These are phyloP conservation scores for Oxyura jamaicensis DNA, from an alignment of 2,113 vertebrate species.

Conservation along the genomic window DNA sequence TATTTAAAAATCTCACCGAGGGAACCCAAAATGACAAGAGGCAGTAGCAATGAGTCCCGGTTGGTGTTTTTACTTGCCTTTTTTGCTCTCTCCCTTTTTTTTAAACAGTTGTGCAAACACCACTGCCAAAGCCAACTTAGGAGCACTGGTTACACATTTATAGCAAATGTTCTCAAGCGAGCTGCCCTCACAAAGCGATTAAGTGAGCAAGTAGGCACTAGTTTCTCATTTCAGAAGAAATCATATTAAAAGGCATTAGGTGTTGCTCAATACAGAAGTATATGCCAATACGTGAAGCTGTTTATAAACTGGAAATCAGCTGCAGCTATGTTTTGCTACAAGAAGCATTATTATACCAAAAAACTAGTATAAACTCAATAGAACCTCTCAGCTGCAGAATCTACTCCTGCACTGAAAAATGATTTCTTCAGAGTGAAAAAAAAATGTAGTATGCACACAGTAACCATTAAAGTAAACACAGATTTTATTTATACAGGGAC, in stretches of 20 bases:
- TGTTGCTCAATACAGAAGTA: not conserved
- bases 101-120: not conserved
- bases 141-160: not conserved
- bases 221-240: not conserved
- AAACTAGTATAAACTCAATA: not conserved
- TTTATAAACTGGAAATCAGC: not conserved
- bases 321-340: not conserved
- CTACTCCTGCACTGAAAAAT: not conserved
- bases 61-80: not conserved
- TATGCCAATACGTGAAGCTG: not conserved
- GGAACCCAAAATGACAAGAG: not conserved
- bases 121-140: not conserved
- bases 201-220: not conserved
- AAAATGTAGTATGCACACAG: not conserved
- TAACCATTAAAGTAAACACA: accelerated
- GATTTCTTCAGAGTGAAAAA: not conserved
- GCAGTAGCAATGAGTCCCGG: not conserved
- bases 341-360: not conserved
- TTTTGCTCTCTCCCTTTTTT: not conserved
- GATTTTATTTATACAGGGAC: not conserved
- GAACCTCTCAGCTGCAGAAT: not conserved
- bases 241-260: not conserved
- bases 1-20: not conserved
- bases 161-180: not conserved
- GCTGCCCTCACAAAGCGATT: not conserved